These are phyloP conservation scores for Eupleurogrammus muticus DNA, from an alignment of 2,797 vertebrate species.

Conservation along the genomic window DNA sequence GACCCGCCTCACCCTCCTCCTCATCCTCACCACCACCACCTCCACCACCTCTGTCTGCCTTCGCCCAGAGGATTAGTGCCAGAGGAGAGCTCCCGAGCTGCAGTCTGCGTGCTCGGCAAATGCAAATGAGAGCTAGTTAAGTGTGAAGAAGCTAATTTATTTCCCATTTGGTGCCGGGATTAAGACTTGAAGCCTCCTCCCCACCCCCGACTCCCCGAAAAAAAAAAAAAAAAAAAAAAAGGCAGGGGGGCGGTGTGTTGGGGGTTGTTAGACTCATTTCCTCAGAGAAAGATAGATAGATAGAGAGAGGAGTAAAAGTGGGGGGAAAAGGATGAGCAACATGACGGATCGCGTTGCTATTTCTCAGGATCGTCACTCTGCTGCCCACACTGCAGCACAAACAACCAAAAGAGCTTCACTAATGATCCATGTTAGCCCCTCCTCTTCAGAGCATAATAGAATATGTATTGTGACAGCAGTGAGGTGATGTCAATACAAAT, in stretches of 20 bases:
- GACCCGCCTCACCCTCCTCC: slow-evolving; percentile 41
- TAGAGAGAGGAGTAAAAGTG: slow-evolving; percentile 40
- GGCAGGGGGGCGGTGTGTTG: slow-evolving; percentile 4
- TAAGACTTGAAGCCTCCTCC: slow-evolving; percentile 88
- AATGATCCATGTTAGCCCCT: neutral
- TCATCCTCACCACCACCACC: slow-evolving; percentile 60
- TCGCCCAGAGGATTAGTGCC: slow-evolving; percentile 85
- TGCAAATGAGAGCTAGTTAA: slow-evolving; percentile 91
- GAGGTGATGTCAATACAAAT: neutral
- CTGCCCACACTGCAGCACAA: slow-evolving; percentile 3
- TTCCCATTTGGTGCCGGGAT: slow-evolving; percentile 89
- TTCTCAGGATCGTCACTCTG: slow-evolving; percentile 28
- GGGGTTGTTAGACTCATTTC: slow-evolving; percentile 60
- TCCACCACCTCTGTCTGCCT: slow-evolving; percentile 71
- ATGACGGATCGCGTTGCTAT: slow-evolving; percentile 33
- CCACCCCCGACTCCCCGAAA: slow-evolving; percentile 50
- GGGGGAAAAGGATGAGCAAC: slow-evolving; percentile 36
- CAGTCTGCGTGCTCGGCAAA: slow-evolving; percentile 79
- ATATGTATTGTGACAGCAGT: neutral
- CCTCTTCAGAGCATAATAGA: neutral
- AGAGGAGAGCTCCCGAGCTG: slow-evolving; percentile 79
- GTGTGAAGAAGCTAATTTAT: slow-evolving; percentile 93
- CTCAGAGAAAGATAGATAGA: slow-evolving; percentile 43
- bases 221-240: neutral
- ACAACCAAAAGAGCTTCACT: slow-evolving; percentile 9